Conservation (phyloP, 2,888 invertebrate species). For the Dorcus hopei region DNA sequence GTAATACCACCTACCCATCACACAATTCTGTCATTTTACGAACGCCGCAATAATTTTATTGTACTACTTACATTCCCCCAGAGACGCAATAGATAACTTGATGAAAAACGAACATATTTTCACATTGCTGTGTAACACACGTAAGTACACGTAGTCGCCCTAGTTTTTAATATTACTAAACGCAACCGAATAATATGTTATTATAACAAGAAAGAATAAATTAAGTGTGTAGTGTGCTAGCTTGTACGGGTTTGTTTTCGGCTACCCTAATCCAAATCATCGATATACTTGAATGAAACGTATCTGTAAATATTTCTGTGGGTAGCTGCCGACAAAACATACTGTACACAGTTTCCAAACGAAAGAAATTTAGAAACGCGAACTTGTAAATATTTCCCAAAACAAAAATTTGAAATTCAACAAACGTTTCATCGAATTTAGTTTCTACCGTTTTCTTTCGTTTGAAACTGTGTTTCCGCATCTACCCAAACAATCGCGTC, state of each 20-base stretch:
- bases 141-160: too few relatives aligned
- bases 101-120: too few relatives aligned
- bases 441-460: not conserved
- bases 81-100: too few relatives aligned
- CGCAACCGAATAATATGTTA: too few relatives aligned
- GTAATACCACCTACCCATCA: not conserved
- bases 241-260: not conserved
- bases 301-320: not conserved
- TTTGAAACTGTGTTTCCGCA: not conserved
- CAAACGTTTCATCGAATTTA: not conserved
- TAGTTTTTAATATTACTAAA: too few relatives aligned
- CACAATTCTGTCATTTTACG: too few relatives aligned
- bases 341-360: not conserved
- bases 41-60: too few relatives aligned
- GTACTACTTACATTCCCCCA: too few relatives aligned
- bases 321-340: not conserved
- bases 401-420: too few relatives aligned
- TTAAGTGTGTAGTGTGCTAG: slow-evolving; percentile 1
- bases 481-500: too few relatives aligned
- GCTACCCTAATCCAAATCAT: not conserved
- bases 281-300: not conserved
- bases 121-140: too few relatives aligned
- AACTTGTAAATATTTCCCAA: not conserved
- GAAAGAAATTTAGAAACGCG: not conserved
- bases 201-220: too few relatives aligned